These are phyloP conservation scores for Trigoniulus corallinus DNA, from an alignment of 1,140 invertebrate species.

Conservation along the genomic window DNA sequence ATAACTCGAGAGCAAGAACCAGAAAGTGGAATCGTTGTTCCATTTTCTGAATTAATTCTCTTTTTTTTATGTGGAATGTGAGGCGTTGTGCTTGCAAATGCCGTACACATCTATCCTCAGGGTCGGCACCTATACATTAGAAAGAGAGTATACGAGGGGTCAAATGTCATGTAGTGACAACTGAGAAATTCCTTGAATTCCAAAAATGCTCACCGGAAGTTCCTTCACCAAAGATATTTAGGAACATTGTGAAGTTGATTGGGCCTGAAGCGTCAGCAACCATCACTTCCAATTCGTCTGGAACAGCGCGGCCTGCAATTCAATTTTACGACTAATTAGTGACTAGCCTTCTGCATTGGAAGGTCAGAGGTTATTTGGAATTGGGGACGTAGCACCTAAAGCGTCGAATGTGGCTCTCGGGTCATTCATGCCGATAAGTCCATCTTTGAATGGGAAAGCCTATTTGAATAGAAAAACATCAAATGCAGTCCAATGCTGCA, in stretches of 20 bases:
- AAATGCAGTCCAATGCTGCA: too few relatives aligned
- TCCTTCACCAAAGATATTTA: slow-evolving; percentile 43
- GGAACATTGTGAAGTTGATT: slow-evolving; percentile 45
- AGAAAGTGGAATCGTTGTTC: too few relatives aligned
- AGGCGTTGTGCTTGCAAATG: too few relatives aligned
- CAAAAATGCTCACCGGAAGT: slow-evolving; percentile 22
- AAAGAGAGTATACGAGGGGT: background rate
- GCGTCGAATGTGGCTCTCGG: slow-evolving; percentile 32
- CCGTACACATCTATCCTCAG: too few relatives aligned
- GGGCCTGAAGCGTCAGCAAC: slow-evolving; percentile 38
- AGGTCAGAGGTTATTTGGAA: slow-evolving; percentile 4
- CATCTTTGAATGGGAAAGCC: slow-evolving; percentile 31
- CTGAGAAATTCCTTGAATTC: too few relatives aligned
- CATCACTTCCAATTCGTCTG: slow-evolving; percentile 39
- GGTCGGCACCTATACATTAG: slow-evolving; percentile 32
- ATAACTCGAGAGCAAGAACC: too few relatives aligned
- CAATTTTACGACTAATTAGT: slow-evolving; percentile 10
- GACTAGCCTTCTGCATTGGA: too few relatives aligned
- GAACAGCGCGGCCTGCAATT: slow-evolving; percentile 33
- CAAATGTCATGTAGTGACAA: background rate
- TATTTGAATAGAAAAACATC: slow-evolving; percentile 10
- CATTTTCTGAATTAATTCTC: too few relatives aligned
- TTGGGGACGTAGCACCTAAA: slow-evolving; percentile 15
- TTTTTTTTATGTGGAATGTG: too few relatives aligned
- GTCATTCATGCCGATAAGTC: slow-evolving; percentile 28